phyloP scores from a whole-genome alignment of 2,888 invertebrate genomes.

The Microctonus hyperodae region DNA sequence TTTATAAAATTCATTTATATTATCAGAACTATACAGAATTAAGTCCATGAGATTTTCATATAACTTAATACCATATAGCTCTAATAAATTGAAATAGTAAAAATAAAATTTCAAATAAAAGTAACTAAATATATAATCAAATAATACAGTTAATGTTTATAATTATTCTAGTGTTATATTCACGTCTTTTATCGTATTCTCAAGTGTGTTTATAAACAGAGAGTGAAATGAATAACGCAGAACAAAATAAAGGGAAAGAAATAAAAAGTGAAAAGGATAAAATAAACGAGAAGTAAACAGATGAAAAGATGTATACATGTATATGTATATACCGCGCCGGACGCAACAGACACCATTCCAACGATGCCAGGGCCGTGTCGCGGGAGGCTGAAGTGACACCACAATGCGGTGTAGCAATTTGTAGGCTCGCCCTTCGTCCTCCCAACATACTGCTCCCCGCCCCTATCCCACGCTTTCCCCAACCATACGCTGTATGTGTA shows the following conservation, averaged over 20 bases:
- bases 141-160: too few species aligned
- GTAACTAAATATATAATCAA: too few species aligned
- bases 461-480: slow-evolving; percentile 28
- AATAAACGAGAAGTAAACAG: slow-evolving; percentile 9
- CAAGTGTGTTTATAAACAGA: too few species aligned
- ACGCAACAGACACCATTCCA: slow-evolving; percentile 60
- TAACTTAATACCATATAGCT: too few species aligned
- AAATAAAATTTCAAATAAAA: too few species aligned
- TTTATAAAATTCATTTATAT: too few species aligned
- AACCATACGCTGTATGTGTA: neutral
- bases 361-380: slow-evolving; percentile 62
- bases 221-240: neutral
- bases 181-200: too few species aligned
- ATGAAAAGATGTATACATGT: slow-evolving; percentile 29
- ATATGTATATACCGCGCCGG: too few species aligned
- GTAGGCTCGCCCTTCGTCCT: slow-evolving; percentile 60
- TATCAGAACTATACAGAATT: too few species aligned
- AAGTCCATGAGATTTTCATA: too few species aligned
- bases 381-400: slow-evolving; percentile 62
- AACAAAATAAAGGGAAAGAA: neutral
- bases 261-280: neutral
- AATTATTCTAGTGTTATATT: too few species aligned
- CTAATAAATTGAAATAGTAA: too few species aligned
- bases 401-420: slow-evolving; percentile 64
- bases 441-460: slow-evolving; percentile 29